Base-by-base conservation (phyloP, 2,888 invertebrate species). In the Heliconius erato region DNA sequence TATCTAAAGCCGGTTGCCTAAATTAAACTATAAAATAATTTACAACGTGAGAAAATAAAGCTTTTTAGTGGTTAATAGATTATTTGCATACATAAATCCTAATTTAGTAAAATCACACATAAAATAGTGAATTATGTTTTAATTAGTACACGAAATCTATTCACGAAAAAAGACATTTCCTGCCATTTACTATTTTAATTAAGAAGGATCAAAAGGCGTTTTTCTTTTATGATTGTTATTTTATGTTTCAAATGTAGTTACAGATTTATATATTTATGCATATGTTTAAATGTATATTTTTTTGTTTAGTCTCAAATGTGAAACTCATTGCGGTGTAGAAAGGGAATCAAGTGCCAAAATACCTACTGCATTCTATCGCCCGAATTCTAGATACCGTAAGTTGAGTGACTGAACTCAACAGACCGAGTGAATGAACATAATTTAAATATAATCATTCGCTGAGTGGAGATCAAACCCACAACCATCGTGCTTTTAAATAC, bases 111-210 rank as follows among this genome's bases (percentile, higher is more conserved):
- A 32, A 59, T 23, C 12, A 3, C 5, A 14, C 26, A 44, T 72
- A 72, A 72, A 72, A 72, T 72, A 5, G 59, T 74, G 28, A 74
- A 59, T 74, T 74, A 74, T 74, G 74, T 74, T 14, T 59, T 74
- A 54, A 74, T 74, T 74, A 59, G n/a, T 59, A 32, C 14, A 11
- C 12, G 7, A 59, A 7, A 32, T 74, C 16, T 35, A 26, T 72
- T 44, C 5, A 12, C 40, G 12, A 71, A 71, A n/a, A 28, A 35
- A 44, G 44, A 74, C 19, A 54, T 35, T 54, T 59, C 74, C 74
- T 74, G 19, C 14, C 2, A 23, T 74, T 74, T 59, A 59, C n/a
- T 74, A 1, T 28, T 74, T n/a, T 7, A 32, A 32, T 54, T 5
- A 74, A 54, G 19, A 74, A 28, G 23, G 74, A 74, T 49, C 19